Evolutionary conservation across 2,797 vertebrate genomes (phyloP).

Genomic region (Sebastes minor): DNA sequence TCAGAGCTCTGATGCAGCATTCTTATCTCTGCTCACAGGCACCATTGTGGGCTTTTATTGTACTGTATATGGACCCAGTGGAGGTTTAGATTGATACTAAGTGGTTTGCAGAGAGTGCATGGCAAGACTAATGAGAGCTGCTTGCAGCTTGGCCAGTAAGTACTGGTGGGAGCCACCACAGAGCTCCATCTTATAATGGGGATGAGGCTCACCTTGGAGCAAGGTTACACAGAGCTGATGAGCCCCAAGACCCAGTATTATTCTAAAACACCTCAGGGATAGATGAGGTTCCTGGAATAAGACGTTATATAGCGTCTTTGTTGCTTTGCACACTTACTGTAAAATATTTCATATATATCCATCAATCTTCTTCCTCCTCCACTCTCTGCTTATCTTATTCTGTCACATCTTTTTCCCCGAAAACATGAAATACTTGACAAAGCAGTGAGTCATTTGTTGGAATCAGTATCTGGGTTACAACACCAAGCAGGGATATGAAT

Average conservation of each 20-base stretch:
- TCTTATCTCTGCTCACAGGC: conserved; percentile 24
- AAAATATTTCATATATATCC: conserved; percentile 11
- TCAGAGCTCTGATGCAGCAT: neutral
- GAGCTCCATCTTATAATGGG: conserved; percentile 5
- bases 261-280: conserved; percentile 8
- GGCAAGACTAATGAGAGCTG: conserved; percentile 35
- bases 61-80: conserved; percentile 13
- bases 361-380: neutral
- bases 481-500: neutral
- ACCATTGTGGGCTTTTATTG: conserved; percentile 29
- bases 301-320: neutral
- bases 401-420: neutral
- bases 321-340: neutral
- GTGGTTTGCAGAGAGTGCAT: conserved; percentile 54
- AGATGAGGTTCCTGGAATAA: conserved; percentile 4
- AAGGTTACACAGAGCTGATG: conserved; percentile 23
- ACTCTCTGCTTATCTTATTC: neutral
- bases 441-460: conserved; percentile 26
- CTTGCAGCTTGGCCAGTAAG: conserved; percentile 23
- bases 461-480: conserved; percentile 7
- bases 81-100: conserved; percentile 41
- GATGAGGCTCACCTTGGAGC: conserved; percentile 45
- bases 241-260: conserved; percentile 16
- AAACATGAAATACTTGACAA: conserved; percentile 14
- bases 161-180: conserved; percentile 25